Conservation (phyloP, 2,888 invertebrate genomes). For the Folsomia manolachei region DNA sequence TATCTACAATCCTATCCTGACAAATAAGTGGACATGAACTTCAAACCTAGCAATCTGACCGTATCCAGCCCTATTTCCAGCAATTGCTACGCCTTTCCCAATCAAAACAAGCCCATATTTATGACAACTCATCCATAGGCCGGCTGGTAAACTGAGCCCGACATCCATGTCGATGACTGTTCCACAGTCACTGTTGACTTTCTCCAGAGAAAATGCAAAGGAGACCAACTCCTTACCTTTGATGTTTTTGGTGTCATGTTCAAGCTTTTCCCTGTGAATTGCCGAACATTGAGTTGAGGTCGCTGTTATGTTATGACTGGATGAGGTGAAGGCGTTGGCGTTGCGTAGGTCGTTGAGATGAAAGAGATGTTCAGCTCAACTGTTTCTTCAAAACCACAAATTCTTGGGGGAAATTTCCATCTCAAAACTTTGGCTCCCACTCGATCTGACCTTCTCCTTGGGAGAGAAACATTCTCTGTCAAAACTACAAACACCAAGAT, state of each 20-base stretch:
- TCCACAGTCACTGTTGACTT: not conserved
- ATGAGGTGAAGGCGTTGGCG: not conserved
- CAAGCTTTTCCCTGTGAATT: not conserved
- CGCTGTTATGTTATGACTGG: not conserved
- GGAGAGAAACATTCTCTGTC: not conserved
- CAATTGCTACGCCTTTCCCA: too few relatives aligned
- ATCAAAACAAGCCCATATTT: not conserved
- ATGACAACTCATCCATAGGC: too few relatives aligned
- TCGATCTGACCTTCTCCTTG: slow-evolving; percentile 14
- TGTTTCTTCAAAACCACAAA: slow-evolving; percentile 21
- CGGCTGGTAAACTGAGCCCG: too few relatives aligned
- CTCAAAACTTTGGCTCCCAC: not conserved
- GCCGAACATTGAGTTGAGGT: not conserved
- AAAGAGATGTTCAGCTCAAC: slow-evolving; percentile 18
- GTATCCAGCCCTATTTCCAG: too few relatives aligned
- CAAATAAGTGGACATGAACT: too few relatives aligned
- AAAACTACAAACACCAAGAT: not conserved
- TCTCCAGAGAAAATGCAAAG: not conserved
- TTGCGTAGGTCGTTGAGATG: not conserved
- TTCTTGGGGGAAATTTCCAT: slow-evolving; percentile 13
- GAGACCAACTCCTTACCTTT: not conserved
- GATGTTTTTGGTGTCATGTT: not conserved
- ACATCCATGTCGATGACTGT: too few relatives aligned
- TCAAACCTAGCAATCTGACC: too few relatives aligned
- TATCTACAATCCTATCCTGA: too few relatives aligned